Conservation (phyloP, 2,888 invertebrate genomes). For the Hoplodrina blanda region DNA sequence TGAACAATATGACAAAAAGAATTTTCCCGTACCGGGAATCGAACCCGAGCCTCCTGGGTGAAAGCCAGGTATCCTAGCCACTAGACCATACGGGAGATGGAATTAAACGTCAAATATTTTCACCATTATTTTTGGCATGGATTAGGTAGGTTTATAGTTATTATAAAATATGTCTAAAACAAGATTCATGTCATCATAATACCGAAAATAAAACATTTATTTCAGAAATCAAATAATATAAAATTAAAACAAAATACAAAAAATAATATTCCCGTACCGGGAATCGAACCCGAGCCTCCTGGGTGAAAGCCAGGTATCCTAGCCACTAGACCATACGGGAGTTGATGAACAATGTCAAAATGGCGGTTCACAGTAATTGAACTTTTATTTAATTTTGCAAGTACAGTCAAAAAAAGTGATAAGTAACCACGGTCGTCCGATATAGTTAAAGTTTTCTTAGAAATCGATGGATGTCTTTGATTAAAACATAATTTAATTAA, state of each 20-base stretch:
- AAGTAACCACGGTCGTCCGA: no score
- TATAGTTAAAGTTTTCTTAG: no score
- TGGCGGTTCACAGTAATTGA: background rate
- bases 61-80: slow-evolving; percentile 94
- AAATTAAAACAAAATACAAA: background rate
- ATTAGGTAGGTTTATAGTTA: no score
- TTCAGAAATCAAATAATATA: no score
- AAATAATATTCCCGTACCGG: slow-evolving; percentile 78
- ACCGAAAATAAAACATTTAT: no score
- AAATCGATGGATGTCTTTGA: no score
- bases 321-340: slow-evolving; percentile 90
- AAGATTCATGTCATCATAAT: no score
- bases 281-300: slow-evolving; percentile 94
- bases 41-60: slow-evolving; percentile 94
- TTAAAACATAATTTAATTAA: no score
- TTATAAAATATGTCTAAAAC: no score
- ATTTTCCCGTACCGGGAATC: slow-evolving; percentile 90
- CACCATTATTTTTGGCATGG: no score
- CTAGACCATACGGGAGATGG: slow-evolving; percentile 91
- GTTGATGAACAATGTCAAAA: rapidly evolving
- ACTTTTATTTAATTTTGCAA: no score
- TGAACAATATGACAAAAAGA: slow-evolving; percentile 1
- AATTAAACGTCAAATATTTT: background rate
- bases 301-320: slow-evolving; percentile 94
- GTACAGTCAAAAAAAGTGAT: no score